Percentiles rank a stretch among this genome's conserved stretches.
These are phyloP conservation scores for Bedellia somnulentella DNA, from an alignment of 2,888 invertebrate genomes.

Conservation along the genomic window DNA sequence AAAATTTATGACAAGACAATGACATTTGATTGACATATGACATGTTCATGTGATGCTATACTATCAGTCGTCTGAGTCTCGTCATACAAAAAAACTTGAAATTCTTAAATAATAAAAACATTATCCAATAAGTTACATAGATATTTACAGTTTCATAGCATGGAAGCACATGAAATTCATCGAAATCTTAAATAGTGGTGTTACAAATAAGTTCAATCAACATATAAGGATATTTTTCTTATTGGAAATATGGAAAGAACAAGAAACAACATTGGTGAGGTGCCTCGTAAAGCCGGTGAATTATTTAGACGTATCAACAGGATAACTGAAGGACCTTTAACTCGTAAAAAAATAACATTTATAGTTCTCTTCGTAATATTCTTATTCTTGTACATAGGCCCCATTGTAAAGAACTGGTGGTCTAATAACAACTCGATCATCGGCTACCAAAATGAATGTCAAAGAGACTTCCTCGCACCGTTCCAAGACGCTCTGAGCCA, in stretches of 20 bases:
- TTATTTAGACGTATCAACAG: slow-evolving; percentile 42
- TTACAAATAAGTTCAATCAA: no score
- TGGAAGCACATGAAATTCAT: no score
- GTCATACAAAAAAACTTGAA: no score
- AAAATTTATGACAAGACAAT: no score
- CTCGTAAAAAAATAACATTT: slow-evolving; percentile 49
- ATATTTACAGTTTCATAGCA: no score
- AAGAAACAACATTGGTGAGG: slow-evolving; percentile 29
- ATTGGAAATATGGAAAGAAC: slow-evolving; percentile 53
- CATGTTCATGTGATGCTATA: no score
- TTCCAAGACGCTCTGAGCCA: slow-evolving; percentile 64
- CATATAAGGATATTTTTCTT: no score
- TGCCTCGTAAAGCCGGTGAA: slow-evolving; percentile 47
- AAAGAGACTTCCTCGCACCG: slow-evolving; percentile 65
- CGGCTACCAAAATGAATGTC: slow-evolving; percentile 63
- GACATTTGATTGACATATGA: no score
- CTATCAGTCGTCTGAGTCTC: no score
- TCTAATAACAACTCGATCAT: slow-evolving; percentile 44
- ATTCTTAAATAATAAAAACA: no score
- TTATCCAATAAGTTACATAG: no score
- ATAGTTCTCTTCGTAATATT: slow-evolving; percentile 56
- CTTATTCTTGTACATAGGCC: slow-evolving; percentile 66
- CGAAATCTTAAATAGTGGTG: no score
- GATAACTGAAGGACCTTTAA: slow-evolving; percentile 45
- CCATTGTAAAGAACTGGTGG: slow-evolving; percentile 65